phyloP scores from a whole-genome alignment of 2,797 vertebrate species.

The Sebastes cheni region DNA sequence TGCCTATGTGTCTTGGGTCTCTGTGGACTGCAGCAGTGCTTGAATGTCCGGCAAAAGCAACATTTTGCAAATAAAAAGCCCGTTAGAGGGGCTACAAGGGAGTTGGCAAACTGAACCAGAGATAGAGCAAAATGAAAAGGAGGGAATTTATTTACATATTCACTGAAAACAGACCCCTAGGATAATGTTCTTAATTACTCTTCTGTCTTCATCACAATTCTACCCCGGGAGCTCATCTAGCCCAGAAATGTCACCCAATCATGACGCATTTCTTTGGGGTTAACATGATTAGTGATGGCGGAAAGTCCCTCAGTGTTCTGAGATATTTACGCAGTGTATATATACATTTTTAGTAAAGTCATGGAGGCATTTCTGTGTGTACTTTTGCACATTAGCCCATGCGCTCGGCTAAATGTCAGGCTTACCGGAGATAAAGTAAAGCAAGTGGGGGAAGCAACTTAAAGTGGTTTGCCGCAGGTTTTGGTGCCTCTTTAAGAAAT shows the following conservation, averaged over 20 bases:
- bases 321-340: slow-evolving; percentile 63
- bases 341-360: slow-evolving; percentile 60
- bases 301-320: slow-evolving; percentile 68
- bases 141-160: slow-evolving; percentile 77
- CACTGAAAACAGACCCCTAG: slow-evolving; percentile 70
- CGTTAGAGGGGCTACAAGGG: not conserved
- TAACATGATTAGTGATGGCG: slow-evolving; percentile 78
- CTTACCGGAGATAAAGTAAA: slow-evolving; percentile 62
- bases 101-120: slow-evolving; percentile 21
- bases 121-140: slow-evolving; percentile 35
- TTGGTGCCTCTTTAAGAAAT: slow-evolving; percentile 67
- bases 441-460: slow-evolving; percentile 33
- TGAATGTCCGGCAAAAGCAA: not conserved
- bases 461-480: slow-evolving; percentile 52
- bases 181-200: slow-evolving; percentile 80
- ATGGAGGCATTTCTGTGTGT: slow-evolving; percentile 42
- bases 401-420: slow-evolving; percentile 69
- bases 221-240: slow-evolving; percentile 78
- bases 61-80: slow-evolving; percentile 6
- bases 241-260: slow-evolving; percentile 83
- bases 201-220: slow-evolving; percentile 74
- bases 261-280: slow-evolving; percentile 71
- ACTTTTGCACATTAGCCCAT: slow-evolving; percentile 32
- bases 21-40: not conserved
- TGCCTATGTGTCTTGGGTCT: not conserved